Conservation (phyloP, 2,888 invertebrate species). For the Trachelus tabidus region DNA sequence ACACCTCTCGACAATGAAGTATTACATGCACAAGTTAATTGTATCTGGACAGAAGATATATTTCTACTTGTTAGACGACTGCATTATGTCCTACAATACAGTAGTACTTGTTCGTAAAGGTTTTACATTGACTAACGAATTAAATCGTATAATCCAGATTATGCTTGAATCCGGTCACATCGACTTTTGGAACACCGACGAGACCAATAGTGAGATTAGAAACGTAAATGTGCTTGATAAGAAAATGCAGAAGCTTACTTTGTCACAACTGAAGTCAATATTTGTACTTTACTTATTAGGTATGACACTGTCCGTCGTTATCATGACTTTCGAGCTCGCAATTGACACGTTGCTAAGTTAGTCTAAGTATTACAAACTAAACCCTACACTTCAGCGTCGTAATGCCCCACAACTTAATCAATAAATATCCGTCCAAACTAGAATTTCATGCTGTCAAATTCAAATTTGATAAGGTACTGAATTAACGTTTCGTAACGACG, state of each 20-base stretch:
- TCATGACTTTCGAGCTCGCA: background rate
- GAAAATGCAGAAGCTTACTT: background rate
- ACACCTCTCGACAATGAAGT: background rate
- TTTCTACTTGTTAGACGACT: background rate
- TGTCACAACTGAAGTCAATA: background rate
- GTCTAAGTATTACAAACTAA: background rate
- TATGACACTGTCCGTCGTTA: background rate
- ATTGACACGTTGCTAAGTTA: background rate
- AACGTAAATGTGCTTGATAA: background rate
- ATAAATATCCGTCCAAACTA: background rate
- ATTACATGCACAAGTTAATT: background rate
- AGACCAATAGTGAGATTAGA: background rate
- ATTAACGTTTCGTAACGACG: no score
- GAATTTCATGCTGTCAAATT: background rate
- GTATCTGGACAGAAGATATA: background rate
- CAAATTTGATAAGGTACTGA: no score
- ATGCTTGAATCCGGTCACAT: background rate
- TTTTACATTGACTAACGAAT: background rate
- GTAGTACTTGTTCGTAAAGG: background rate
- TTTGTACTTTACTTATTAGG: background rate
- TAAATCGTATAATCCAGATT: background rate
- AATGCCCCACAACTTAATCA: rapidly evolving
- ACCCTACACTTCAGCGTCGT: no score
- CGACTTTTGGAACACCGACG: background rate
- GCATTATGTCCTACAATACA: background rate